Base-by-base conservation (phyloP, 2,888 invertebrate genomes). In the Microctonus aethiopoides region DNA sequence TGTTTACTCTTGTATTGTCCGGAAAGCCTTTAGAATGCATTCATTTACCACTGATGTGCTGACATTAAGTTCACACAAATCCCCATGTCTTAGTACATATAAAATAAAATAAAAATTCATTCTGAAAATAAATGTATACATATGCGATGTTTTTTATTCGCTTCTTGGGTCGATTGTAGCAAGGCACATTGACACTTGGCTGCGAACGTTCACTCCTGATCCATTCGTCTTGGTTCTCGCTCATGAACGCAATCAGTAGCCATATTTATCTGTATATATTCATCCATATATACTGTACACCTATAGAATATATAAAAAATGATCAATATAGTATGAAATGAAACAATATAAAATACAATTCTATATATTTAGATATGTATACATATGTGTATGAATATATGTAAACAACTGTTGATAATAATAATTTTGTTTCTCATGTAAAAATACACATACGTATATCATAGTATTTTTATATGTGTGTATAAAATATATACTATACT, bases 1-100 rank as follows among this genome's bases (percentile, higher is more conserved):
- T 86, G 86, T 86, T 86, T 86, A 86, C 85, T 78, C 77, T 82
- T 83, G 82, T 85, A 85, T 86, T 83, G 83, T 86, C 84, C 77
- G 75, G 76, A 75, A 76, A 51, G 72, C 71, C 63, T 60, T 68
- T 72, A 64, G 22, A 59, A 52, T 32, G 56, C 62, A 5, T 20
- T 16, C 46, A 16, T 34, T 29, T 11, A 16, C 9, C 46, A 46
- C 22, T 7, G 32, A 32, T 34, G 16, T 3, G 5, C 16, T n/a
- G 11, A 7, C 10, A n/a, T n/a, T n/a, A 10, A n/a, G 3, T 46
- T 4, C 20, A 5, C 22, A 52, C 20, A 52, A 20, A 1, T 3
- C n/a, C 13, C 29, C 29, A 56, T 24, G 26, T 34, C 20, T 11
- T 34, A 2, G 16, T 9, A n/a, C 5, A 54, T 16, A 20, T n/a